phyloP scores from a whole-genome alignment of 2,888 invertebrate genomes.

The Pristionchus arcanus region DNA sequence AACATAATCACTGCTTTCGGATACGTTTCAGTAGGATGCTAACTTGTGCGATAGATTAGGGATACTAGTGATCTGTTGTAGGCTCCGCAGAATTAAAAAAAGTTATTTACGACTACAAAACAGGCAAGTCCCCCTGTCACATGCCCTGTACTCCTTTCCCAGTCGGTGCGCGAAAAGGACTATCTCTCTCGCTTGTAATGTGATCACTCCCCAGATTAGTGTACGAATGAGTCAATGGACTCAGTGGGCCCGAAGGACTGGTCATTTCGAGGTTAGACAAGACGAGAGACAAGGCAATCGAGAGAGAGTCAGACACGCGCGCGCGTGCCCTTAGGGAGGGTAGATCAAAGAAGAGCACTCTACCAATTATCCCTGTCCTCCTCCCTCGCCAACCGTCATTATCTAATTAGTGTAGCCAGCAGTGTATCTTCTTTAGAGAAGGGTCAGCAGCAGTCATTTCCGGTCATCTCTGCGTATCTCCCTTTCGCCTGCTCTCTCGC shows the following conservation, averaged over 20 bases:
- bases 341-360: conserved; percentile 41
- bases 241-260: neutral
- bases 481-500: neutral
- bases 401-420: conserved; percentile 52
- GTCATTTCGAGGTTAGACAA: neutral
- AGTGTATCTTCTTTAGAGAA: neutral
- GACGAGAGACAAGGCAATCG: neutral
- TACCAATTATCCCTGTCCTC: conserved; percentile 42
- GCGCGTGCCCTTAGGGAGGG: neutral
- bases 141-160: neutral
- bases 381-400: conserved; percentile 1
- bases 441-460: conserved; percentile 24
- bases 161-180: conserved; percentile 12
- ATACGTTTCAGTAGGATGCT: neutral
- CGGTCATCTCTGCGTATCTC: conserved; percentile 36
- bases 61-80: no score
- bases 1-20: neutral
- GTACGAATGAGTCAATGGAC: neutral
- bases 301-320: neutral
- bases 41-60: neutral
- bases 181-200: neutral
- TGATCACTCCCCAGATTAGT: neutral
- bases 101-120: no score
- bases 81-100: no score
- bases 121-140: no score